Base-by-base conservation (phyloP, 2,888 invertebrate genomes). In the Apamea crenata region DNA sequence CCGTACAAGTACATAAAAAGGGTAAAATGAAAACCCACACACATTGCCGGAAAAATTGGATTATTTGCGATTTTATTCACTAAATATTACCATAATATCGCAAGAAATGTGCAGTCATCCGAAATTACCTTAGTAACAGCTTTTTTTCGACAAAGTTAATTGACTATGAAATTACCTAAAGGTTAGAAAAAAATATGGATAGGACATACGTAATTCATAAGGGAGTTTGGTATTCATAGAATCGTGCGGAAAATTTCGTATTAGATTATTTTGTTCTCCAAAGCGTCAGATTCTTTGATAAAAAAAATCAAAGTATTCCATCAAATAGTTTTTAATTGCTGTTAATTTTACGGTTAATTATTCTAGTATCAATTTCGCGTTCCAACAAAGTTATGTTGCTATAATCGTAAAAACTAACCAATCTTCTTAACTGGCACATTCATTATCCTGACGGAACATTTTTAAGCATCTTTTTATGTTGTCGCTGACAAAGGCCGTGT, bases 1-100 rank as follows among this genome's bases (percentile, higher is more conserved):
- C 14, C 25, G 21, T 69, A 18, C 1, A 53, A 18, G 25, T 70
- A 18, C 25, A 53, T 67, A n/a, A 53, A 74, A 83, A 72, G 44
- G 56, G 71, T 74, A 79, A 47, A 59, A 79, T 40, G 25, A 36
- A 56, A 68, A 25, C 71, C 56, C 53, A 29, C 29, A 61, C n/a
- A 67, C 18, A 59, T 56, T 2, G 16, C 16, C 36, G 25, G 12
- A 56, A 66, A 77, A 82, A 59, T 59, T 32, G 25, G 5, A 70
- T 61, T 47, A 47, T 78, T 78, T 74, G n/a, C 14, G 5, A 66
- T 36, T 29, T 73, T 50, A 32, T 53, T 53, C 53, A 74, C 16
- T 25, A 50, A 66, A 69, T 4, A 77, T 50, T 36, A 16, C 25
- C 16, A 36, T 4, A 36, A 47, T 21, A 44, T 44, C 16, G 0